These are phyloP conservation scores for Pachypsylla venusta DNA, from an alignment of 1,140 invertebrate genomes.

Conservation along the genomic window DNA sequence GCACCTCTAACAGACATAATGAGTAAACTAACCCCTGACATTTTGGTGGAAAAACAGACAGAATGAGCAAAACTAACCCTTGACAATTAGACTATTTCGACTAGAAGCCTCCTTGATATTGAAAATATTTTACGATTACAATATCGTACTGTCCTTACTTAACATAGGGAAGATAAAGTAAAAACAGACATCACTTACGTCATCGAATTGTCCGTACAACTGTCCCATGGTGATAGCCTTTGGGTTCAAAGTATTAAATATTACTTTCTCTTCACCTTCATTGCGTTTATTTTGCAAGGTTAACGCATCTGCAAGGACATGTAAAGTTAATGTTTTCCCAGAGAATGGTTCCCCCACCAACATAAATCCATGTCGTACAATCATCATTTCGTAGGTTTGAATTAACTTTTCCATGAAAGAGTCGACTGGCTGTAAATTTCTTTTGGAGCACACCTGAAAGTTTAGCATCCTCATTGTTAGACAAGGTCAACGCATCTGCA, in stretches of 20 bases:
- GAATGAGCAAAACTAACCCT: too few species aligned
- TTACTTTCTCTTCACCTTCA: conserved; percentile 40
- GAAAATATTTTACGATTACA: too few species aligned
- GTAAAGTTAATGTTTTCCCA: conserved; percentile 47
- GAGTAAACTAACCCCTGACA: too few species aligned
- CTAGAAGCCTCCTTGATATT: too few species aligned
- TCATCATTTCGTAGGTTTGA: conserved; percentile 71
- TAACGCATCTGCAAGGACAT: conserved; percentile 52
- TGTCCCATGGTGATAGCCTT: conserved; percentile 84
- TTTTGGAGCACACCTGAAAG: conserved; percentile 35
- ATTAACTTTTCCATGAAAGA: conserved; percentile 56
- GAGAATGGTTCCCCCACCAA: conserved; percentile 59
- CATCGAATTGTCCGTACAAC: conserved; percentile 77
- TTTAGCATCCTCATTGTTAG: background rate
- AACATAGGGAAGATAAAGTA: too few species aligned
- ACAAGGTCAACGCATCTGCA: conserved; percentile 47
- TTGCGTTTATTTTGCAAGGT: conserved; percentile 46
- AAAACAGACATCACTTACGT: background rate
- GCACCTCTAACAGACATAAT: too few species aligned
- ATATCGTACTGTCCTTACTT: too few species aligned
- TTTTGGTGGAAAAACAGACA: too few species aligned
- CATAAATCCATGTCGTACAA: conserved; percentile 74
- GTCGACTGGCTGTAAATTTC: conserved; percentile 56
- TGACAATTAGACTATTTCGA: too few species aligned
- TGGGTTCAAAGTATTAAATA: conserved; percentile 71